Evolutionary conservation across 35 echinoderm and acorn worm species (phyloP), one percentile per base, ranked within the genome.

Genomic region (Holothuria glaberrima): DNA sequence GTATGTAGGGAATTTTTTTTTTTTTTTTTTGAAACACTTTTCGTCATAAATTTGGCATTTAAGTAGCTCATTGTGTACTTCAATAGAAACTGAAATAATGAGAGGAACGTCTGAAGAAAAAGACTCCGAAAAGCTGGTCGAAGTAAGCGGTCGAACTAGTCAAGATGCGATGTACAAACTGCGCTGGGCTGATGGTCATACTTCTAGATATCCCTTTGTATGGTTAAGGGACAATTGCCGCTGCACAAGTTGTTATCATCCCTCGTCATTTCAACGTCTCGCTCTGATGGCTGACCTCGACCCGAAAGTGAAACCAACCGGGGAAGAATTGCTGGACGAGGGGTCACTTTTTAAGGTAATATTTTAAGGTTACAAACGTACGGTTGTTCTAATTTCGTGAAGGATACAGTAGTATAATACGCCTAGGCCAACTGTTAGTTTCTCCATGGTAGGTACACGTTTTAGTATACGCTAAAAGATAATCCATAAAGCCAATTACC

Each of bases 171-270:
- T 81, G 44, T 81, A 81, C 52, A 48, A 13, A n/a, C 41, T 92
- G 18, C 32, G 57, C 25, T 92, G 91, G 91, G 35, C 24, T 18
- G 91, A 92, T 69, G 91, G 83, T 13, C 32, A 63, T 61, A 64
- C n/a, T 6, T 56, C 68, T 13, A 87, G 56, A 30, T 92, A 88
- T 67, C 91, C 91, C 3, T 92, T 59, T 46, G 84, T 92, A n/a
- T n/a, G n/a, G n/a, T n/a, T n/a, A n/a, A n/a, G n/a, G n/a, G n/a
- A n/a, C n/a, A n/a, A n/a, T n/a, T 92, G 91, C 59, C 65, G 91
- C 12, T 92, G 91, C 67, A n/a, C 91, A 48, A 3, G 61, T 17
- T 92, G 91, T 36, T 92, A 77, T 33, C 91, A 92, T 27, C 66
- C 71, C 16, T 46, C 48, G 20, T 87, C 91, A 12, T 87, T 77